A percentile compares a stretch with the other conserved stretches of the same genome.
Evolutionary conservation across 2,797 vertebrate genomes (phyloP).

Genomic region (Pangasius djambal): DNA sequence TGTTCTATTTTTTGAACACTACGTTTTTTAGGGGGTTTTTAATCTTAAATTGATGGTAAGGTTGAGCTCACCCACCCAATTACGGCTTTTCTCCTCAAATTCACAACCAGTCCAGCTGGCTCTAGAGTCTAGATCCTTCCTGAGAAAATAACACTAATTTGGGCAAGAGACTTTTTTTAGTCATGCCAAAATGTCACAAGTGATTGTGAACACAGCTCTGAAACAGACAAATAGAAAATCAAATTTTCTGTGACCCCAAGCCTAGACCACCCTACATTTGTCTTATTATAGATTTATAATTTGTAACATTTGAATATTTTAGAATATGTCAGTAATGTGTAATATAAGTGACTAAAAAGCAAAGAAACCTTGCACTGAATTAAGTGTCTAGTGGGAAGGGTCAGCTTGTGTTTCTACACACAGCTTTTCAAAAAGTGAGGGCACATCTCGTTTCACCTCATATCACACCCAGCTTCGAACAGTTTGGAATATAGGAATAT

Average conservation of each 20-base stretch:
- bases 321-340: background rate
- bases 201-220: background rate
- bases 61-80: constrained; percentile 42
- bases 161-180: constrained; percentile 15
- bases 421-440: background rate
- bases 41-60: constrained; percentile 35
- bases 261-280: background rate
- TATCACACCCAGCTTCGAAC: background rate
- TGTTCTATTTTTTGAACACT: constrained; percentile 32
- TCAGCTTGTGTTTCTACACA: background rate
- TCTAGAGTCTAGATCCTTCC: constrained; percentile 12
- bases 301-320: background rate
- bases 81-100: constrained; percentile 23
- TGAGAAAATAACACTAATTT: constrained; percentile 18
- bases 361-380: too few species aligned
- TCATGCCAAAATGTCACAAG: background rate
- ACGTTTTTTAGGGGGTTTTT: constrained; percentile 30
- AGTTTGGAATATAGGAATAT: background rate
- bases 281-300: background rate
- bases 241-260: background rate
- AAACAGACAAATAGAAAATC: background rate
- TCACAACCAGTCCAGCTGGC: constrained; percentile 22
- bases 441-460: background rate
- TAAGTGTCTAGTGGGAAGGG: background rate
- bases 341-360: background rate